A percentile compares a stretch with the other conserved stretches of the same genome.
Evolutionary conservation across 2,113 vertebrate genomes (phyloP).

Genomic region (Gallinago media): DNA sequence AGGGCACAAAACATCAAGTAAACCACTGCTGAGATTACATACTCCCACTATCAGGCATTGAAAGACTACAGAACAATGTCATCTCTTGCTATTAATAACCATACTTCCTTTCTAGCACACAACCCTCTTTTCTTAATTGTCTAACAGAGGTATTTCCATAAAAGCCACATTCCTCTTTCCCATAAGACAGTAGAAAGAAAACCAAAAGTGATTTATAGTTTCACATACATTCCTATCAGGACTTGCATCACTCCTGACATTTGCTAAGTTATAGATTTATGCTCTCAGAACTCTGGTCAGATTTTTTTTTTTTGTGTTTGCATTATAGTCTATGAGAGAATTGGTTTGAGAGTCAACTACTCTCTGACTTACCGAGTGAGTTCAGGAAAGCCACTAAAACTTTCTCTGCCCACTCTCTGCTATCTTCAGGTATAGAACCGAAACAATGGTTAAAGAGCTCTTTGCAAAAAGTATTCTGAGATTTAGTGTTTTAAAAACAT

Average conservation of each 20-base stretch:
- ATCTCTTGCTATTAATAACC: slow-evolving; percentile 58
- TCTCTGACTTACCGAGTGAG: not conserved
- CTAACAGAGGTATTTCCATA: slow-evolving; percentile 10
- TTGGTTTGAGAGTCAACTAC: not conserved
- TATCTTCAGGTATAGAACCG: not conserved
- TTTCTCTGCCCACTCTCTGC: not conserved
- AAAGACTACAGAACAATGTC: slow-evolving; percentile 59
- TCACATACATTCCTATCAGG: not conserved
- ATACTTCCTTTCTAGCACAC: slow-evolving; percentile 46
- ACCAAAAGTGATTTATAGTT: not conserved
- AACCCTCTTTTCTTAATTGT: slow-evolving; percentile 42
- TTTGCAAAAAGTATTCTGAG: not conserved
- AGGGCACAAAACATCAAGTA: slow-evolving; percentile 58
- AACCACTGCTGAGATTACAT: slow-evolving; percentile 38
- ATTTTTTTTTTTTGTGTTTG: not conserved
- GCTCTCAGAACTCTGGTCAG: not conserved
- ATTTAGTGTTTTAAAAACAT: not conserved
- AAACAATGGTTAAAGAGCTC: not conserved
- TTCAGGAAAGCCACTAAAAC: not conserved
- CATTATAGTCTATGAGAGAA: not conserved
- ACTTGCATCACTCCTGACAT: not conserved
- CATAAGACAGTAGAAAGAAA: not conserved
- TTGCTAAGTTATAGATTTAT: not conserved
- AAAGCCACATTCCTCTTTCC: not conserved
- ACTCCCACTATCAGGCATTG: slow-evolving; percentile 57